Evolutionary conservation across 2,797 vertebrate species (phyloP), one percentile per base, ranked within the genome.

Genomic region (Leuciscus waleckii): DNA sequence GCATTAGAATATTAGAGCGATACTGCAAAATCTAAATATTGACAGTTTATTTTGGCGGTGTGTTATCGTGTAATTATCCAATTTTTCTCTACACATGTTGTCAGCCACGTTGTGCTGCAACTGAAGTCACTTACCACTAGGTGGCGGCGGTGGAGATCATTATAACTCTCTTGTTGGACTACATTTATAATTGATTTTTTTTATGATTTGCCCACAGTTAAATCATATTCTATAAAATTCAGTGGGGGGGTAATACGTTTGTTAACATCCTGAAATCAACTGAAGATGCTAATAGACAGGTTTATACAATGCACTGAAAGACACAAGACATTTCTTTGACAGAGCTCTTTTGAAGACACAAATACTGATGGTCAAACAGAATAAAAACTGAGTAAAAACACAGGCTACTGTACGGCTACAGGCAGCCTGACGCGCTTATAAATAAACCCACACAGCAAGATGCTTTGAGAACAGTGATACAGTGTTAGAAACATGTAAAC

Each of bases 361-460:
- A 58, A 87, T 68, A 82, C 79, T 75, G 43, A 87, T 67, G 54
- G 58, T 56, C 85, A 68, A 68, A 65, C 63, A 65, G 29, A 65
- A 65, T 32, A 65, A 65, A 65, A 32, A 65, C 17, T 17, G 23
- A 56, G 21, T 37, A 51, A 69, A 49, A 56, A 13, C 10, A 51
- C 58, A 56, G 54, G 54, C 19, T 56, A 41, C 83, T 78, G 70
- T 43, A 81, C 21, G 46, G 23, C 75, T 56, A 67, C 65, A 58
- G 13, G 79, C 39, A 49, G 54, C 65, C 29, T 35, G 56, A 73
- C 69, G 73, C 69, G 9, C 69, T 71, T 65, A 91, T 91, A 93
- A 94, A 95, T 91, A 90, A 90, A 81, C 85, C 87, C 76, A 74
- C 90, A 90, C 86, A 58, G 87, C 84, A 87, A 85, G 43, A 71